Evolutionary conservation across 2,113 vertebrate genomes (phyloP), one percentile per base, ranked within the genome.

Genomic region (Elephas maximus): DNA sequence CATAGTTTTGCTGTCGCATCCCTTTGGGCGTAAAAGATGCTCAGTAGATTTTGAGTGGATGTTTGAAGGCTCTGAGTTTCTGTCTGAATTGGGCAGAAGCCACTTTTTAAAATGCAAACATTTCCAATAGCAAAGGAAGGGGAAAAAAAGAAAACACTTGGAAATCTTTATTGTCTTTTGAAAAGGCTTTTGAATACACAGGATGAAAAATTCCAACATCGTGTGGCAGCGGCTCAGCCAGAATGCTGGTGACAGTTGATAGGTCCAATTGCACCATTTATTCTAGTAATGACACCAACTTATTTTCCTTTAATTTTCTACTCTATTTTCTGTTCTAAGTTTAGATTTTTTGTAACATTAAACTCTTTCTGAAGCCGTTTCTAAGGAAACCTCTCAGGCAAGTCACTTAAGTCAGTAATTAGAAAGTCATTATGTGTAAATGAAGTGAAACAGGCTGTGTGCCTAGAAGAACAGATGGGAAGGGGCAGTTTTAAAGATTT

Each of bases 291-390:
- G 94, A 96, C 91, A 92, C 57, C 57, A 65, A 65, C 91, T 96
- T 95, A 96, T 65, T 97, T 95, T 97, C 84, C 69, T 95, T 97
- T 81, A 85, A 93, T 73, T 92, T 94, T 94, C 69, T 79, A 62
- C 63, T 92, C 63, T 57, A 17, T 81, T 96, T 96, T 95, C 87
- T 26, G 23, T 88, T 69, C 96, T 92, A 92, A 93, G 76, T 96
- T 97, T 97, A 93, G 87, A 80, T 62, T 89, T 87, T 37, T 93
- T 78, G 74, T 89, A 87, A 90, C 53, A 90, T 90, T 79, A 95
- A 93, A 86, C 88, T 78, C 37, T 80, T 82, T 88, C 95, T 90
- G 71, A 93, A 93, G 79, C 62, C 87, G 88, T 96, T 97, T 96
- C 96, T 97, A 96, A 92, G 93, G 96, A 93, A 96, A 95, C 91